Percentiles rank a stretch among this genome's conserved stretches.
These are phyloP conservation scores for Apodemus speciosus DNA, from an alignment of 2,113 vertebrate species.

Conservation along the genomic window DNA sequence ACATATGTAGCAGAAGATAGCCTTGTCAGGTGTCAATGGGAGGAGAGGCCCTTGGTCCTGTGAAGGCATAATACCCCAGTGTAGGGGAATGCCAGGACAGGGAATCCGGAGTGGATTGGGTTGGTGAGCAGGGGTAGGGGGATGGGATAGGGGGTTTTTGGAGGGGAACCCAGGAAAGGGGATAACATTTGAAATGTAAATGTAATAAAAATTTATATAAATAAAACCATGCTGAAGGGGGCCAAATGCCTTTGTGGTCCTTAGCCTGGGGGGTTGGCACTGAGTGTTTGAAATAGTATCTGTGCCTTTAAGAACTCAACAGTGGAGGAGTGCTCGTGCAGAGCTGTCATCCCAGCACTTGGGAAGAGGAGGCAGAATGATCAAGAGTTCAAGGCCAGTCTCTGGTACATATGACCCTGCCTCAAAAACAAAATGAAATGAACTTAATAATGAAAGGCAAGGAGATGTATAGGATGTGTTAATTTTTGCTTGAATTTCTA, in stretches of 20 bases:
- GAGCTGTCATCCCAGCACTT: not conserved
- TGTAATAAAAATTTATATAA: too few relatives aligned
- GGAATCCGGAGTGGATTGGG: too few relatives aligned
- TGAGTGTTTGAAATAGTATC: rapidly evolving
- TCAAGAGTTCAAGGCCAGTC: not conserved
- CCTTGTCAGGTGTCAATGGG: too few relatives aligned
- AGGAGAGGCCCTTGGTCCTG: too few relatives aligned
- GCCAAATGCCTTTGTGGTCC: not conserved
- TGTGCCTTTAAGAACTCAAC: not conserved
- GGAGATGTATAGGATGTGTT: rapidly evolving
- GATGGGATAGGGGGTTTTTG: too few relatives aligned
- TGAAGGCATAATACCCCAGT: too few relatives aligned
- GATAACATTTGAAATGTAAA: too few relatives aligned
- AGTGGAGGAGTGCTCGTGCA: not conserved
- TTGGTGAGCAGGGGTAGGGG: too few relatives aligned
- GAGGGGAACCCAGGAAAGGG: too few relatives aligned
- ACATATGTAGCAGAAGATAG: too few relatives aligned
- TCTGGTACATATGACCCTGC: not conserved
- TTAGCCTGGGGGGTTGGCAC: too few relatives aligned
- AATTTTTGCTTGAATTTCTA: not conserved
- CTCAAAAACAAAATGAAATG: not conserved
- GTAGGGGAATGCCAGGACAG: too few relatives aligned
- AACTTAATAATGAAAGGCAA: not conserved
- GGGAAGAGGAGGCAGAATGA: not conserved
- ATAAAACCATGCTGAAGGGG: not conserved